Conservation (phyloP, 2,888 invertebrate genomes). For the Cylloceria caligata region DNA sequence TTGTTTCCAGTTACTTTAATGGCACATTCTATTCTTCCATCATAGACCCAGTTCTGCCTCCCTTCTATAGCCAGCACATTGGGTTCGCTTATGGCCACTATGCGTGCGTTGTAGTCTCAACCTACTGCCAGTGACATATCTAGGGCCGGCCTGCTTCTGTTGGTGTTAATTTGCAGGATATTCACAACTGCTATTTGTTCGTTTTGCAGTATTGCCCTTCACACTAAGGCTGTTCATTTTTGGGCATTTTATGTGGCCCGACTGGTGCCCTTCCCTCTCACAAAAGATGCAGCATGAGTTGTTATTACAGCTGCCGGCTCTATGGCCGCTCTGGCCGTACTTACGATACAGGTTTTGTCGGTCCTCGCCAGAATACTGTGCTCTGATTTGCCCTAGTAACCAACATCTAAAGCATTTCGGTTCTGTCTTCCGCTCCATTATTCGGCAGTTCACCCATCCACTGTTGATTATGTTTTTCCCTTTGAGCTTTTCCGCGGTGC, state of each 20-base stretch:
- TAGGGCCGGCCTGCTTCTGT: no score
- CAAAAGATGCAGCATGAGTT: conserved; percentile 63
- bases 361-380: conserved; percentile 60
- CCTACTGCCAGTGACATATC: conserved; percentile 28
- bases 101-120: not conserved
- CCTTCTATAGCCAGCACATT: conserved; percentile 23
- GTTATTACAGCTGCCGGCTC: conserved; percentile 57
- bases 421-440: conserved; percentile 56
- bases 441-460: conserved; percentile 40
- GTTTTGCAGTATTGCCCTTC: not conserved
- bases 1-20: conserved; percentile 26
- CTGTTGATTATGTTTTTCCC: conserved; percentile 40
- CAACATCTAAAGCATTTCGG: conserved; percentile 65
- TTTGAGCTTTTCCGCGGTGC: not conserved
- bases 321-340: conserved; percentile 66
- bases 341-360: conserved; percentile 62
- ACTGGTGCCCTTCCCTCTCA: conserved; percentile 33
- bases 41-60: conserved; percentile 53
- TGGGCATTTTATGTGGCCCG: not conserved
- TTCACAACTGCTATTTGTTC: not conserved
- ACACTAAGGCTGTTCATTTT: not conserved
- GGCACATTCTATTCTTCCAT: conserved; percentile 4
- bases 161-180: conserved; percentile 50
- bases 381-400: conserved; percentile 59
- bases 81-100: conserved; percentile 32